Conservation (phyloP, 2,888 invertebrate species). For the Eueremaeus valkanovi region DNA sequence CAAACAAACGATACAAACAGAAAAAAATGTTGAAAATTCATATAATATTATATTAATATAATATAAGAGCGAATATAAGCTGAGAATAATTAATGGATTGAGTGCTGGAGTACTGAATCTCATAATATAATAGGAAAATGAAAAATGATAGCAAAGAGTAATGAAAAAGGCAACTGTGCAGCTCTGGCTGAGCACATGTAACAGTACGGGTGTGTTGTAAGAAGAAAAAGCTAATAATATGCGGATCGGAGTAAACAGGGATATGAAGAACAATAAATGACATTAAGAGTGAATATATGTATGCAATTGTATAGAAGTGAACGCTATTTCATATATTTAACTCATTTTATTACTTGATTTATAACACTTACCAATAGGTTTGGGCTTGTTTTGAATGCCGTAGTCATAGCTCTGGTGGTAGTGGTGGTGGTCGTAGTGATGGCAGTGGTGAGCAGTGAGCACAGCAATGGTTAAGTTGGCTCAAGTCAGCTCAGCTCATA, state of each 20-base stretch:
- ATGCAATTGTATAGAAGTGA: not conserved
- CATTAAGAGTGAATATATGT: conserved; percentile 30
- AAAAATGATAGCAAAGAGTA: conserved; percentile 2
- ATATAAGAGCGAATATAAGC: not conserved
- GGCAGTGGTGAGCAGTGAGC: not conserved
- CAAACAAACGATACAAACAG: too few relatives aligned
- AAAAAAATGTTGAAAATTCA: too few relatives aligned
- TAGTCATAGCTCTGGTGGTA: conserved; percentile 20
- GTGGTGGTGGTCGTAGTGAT: not conserved
- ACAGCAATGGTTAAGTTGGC: conserved; percentile 5
- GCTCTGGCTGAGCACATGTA: not conserved
- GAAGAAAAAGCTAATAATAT: conserved; percentile 25
- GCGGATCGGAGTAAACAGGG: not conserved
- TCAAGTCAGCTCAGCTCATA: not conserved
- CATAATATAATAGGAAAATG: not conserved
- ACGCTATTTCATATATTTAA: not conserved
- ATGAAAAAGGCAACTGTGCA: not conserved
- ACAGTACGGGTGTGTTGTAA: not conserved
- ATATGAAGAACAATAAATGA: conserved; percentile 23
- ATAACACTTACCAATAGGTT: conserved; percentile 33
- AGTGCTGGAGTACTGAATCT: not conserved
- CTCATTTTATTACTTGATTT: conserved; percentile 32
- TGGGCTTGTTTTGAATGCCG: conserved; percentile 21
- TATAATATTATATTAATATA: not conserved
- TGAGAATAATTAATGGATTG: conserved; percentile 12